A percentile compares a stretch with the other conserved stretches of the same genome.
Conservation (phyloP, 2,113 vertebrate genomes). For the Strigops habroptila region DNA sequence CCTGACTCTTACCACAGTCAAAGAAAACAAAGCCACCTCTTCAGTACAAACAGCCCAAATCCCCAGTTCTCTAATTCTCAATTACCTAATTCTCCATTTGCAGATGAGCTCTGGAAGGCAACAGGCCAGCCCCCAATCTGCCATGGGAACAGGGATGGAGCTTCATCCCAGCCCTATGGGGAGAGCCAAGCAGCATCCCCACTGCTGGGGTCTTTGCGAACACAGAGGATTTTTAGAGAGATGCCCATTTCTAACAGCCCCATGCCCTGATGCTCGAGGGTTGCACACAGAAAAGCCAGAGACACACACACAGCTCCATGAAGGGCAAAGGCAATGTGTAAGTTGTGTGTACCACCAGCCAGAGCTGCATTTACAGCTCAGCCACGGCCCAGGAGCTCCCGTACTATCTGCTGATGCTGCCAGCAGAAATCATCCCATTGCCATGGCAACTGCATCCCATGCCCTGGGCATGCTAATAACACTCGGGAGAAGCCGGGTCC, state of each 20-base stretch:
- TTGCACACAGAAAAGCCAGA: neutral
- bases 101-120: neutral
- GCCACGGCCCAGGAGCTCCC: neutral
- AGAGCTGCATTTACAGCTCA: neutral
- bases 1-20: neutral
- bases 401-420: neutral
- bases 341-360: neutral
- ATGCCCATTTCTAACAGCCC: fast-evolving
- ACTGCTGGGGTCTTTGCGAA: fast-evolving
- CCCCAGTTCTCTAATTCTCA: fast-evolving
- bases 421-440: slow-evolving; percentile 41
- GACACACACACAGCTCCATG: fast-evolving
- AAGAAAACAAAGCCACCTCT: neutral
- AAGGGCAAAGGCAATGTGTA: neutral
- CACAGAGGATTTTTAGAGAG: fast-evolving
- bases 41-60: neutral
- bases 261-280: neutral
- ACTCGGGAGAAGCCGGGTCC: neutral
- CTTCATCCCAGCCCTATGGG: fast-evolving
- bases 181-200: neutral
- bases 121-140: neutral
- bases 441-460: slow-evolving; percentile 74
- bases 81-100: neutral
- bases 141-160: fast-evolving
- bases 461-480: slow-evolving; percentile 48